Evolutionary conservation across 2,888 invertebrate species (phyloP).

Genomic region (Portevinia maculata): DNA sequence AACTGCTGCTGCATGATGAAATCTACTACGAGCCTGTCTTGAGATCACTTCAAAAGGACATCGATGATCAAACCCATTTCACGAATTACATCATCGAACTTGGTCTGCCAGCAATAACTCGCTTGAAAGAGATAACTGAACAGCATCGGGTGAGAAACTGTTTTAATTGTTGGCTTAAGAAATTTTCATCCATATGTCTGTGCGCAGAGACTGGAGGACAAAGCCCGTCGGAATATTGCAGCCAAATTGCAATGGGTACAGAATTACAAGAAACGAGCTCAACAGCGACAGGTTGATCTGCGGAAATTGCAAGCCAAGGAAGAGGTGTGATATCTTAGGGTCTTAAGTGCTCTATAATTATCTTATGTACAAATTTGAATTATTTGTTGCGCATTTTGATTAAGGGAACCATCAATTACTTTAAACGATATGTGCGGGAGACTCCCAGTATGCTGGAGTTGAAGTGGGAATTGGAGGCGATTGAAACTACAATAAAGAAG

Average conservation of each 20-base stretch:
- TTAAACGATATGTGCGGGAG: slow-evolving; percentile 80
- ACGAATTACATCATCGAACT: slow-evolving; percentile 80
- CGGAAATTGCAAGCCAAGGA: slow-evolving; percentile 69
- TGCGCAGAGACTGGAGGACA: slow-evolving; percentile 77
- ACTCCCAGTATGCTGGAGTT: slow-evolving; percentile 81
- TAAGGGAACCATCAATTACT: slow-evolving; percentile 73
- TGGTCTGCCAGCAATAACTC: slow-evolving; percentile 80
- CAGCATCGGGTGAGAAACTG: slow-evolving; percentile 77
- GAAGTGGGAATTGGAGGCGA: slow-evolving; percentile 78
- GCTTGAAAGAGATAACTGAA: slow-evolving; percentile 78
- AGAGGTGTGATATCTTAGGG: slow-evolving; percentile 62
- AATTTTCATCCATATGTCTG: slow-evolving; percentile 28
- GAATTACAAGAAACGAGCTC: slow-evolving; percentile 74
- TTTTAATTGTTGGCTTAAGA: slow-evolving; percentile 30
- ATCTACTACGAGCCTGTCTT: slow-evolving; percentile 82
- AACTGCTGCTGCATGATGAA: slow-evolving; percentile 79
- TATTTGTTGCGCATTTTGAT: slow-evolving; percentile 40
- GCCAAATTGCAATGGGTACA: slow-evolving; percentile 77
- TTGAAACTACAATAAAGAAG: slow-evolving; percentile 80
- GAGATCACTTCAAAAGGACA: slow-evolving; percentile 79
- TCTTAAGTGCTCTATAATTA: slow-evolving; percentile 57
- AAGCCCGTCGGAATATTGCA: slow-evolving; percentile 78
- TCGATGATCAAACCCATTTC: slow-evolving; percentile 81
- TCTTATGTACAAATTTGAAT: slow-evolving; percentile 25
- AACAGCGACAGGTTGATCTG: slow-evolving; percentile 57